These are phyloP conservation scores for Clytia hemisphaerica DNA, from an alignment of 30 jellyfish, hydroid and myxozoan genomes.

Conservation along the genomic window DNA sequence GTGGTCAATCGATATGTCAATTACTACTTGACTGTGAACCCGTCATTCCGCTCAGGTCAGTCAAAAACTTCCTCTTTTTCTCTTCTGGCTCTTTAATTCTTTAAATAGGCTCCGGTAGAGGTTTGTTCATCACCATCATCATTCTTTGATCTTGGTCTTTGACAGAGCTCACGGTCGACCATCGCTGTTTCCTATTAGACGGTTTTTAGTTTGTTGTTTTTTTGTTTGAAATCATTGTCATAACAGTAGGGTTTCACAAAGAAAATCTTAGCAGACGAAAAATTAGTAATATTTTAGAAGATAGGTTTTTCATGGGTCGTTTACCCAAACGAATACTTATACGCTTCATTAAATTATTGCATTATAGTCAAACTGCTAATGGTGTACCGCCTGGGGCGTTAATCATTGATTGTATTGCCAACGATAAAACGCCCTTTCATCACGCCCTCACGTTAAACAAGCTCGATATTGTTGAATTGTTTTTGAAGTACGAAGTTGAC, in stretches of 20 bases:
- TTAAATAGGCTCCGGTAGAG: too few relatives aligned
- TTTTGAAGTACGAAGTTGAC: conserved; percentile 53
- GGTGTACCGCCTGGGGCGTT: conserved; percentile 20
- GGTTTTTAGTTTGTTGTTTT: background rate
- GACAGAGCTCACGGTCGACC: too few relatives aligned
- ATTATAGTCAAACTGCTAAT: background rate
- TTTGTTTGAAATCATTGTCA: background rate
- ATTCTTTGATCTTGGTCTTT: too few relatives aligned
- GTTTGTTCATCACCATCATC: too few relatives aligned
- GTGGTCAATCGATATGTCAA: conserved; percentile 30
- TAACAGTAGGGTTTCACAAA: too few relatives aligned
- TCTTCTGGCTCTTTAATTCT: too few relatives aligned
- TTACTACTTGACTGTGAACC: conserved; percentile 72
- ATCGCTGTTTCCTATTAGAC: too few relatives aligned
- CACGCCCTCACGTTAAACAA: conserved; percentile 30
- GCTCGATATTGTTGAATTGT: conserved; percentile 28
- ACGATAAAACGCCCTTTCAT: conserved; percentile 48
- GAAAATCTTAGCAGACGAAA: too few relatives aligned
- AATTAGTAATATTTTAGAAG: too few relatives aligned
- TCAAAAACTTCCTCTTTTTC: too few relatives aligned
- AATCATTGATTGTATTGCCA: conserved; percentile 10
- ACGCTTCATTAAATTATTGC: background rate
- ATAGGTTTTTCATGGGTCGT: too few relatives aligned
- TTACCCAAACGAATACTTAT: too few relatives aligned
- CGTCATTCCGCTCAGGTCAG: conserved; percentile 50